phyloP scores from a whole-genome alignment of 2,888 invertebrate genomes.

The Ganaspis brasiliensis region DNA sequence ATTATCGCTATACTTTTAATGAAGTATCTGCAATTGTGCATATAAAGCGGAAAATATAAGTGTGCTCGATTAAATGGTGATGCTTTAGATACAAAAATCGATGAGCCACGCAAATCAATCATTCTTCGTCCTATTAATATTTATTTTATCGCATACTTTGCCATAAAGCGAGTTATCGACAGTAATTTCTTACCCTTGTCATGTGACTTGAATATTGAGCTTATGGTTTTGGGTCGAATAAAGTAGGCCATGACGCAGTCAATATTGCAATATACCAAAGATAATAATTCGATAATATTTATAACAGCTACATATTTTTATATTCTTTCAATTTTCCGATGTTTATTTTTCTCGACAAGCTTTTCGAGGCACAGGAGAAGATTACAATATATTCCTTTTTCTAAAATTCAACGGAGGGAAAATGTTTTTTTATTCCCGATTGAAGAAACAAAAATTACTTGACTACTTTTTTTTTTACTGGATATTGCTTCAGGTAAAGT shows the following conservation, averaged over 20 bases:
- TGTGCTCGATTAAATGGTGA: background rate
- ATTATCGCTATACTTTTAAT: too few species aligned
- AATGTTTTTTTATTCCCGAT: background rate
- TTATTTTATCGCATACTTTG: conserved; percentile 11
- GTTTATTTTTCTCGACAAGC: background rate
- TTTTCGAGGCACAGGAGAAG: background rate
- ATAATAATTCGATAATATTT: conserved; percentile 8
- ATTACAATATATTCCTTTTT: background rate
- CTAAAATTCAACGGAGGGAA: background rate
- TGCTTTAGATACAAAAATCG: conserved; percentile 6
- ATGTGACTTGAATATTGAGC: background rate
- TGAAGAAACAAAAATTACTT: background rate
- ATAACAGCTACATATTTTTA: background rate
- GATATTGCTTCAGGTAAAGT: background rate
- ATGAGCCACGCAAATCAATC: conserved; percentile 17
- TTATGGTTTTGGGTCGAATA: background rate
- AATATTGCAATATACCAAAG: background rate
- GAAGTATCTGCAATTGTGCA: background rate
- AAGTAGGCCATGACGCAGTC: background rate
- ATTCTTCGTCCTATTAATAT: conserved; percentile 15
- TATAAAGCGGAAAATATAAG: background rate
- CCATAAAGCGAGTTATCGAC: background rate
- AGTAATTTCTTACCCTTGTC: conserved; percentile 4
- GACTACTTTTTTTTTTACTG: too few species aligned
- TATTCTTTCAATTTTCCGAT: background rate